Percentiles rank a stretch among this genome's conserved stretches.
phyloP scores from a whole-genome alignment of 2,113 vertebrate genomes.

The Neolamprologus modestus region DNA sequence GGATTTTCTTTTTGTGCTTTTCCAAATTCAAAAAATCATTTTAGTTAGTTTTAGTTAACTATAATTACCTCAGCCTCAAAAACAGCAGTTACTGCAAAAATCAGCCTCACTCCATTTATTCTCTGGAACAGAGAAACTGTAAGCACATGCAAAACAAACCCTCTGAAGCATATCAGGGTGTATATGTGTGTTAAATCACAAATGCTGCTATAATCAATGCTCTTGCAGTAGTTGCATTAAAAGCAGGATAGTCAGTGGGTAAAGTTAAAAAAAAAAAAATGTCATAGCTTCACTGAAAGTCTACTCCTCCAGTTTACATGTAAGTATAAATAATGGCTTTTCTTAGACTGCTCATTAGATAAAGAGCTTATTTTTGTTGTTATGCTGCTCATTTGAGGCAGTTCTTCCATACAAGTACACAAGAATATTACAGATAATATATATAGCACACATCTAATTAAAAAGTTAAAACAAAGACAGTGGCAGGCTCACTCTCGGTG shows the following conservation, averaged over 20 bases:
- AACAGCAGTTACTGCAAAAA: neutral
- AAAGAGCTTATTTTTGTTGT: neutral
- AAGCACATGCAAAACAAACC: neutral
- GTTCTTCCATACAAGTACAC: neutral
- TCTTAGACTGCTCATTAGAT: neutral
- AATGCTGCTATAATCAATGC: neutral
- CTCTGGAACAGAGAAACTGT: neutral
- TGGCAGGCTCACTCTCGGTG: neutral
- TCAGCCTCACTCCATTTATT: neutral
- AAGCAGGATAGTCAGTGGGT: neutral
- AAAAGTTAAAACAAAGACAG: neutral
- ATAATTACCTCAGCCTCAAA: neutral
- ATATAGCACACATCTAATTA: neutral
- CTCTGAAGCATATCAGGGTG: neutral
- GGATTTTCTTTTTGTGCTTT: neutral
- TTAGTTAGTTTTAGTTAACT: neutral
- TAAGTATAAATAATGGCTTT: neutral
- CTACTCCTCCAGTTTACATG: accelerated
- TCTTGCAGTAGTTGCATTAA: neutral
- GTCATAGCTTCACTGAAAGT: neutral
- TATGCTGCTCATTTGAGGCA: neutral
- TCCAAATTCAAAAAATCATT: neutral
- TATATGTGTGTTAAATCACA: neutral
- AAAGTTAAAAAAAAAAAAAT: neutral
- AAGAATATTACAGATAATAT: neutral